Percentiles rank a stretch among this genome's conserved stretches.
Conservation (phyloP, 2,888 invertebrate genomes). For the Noctua comes region DNA sequence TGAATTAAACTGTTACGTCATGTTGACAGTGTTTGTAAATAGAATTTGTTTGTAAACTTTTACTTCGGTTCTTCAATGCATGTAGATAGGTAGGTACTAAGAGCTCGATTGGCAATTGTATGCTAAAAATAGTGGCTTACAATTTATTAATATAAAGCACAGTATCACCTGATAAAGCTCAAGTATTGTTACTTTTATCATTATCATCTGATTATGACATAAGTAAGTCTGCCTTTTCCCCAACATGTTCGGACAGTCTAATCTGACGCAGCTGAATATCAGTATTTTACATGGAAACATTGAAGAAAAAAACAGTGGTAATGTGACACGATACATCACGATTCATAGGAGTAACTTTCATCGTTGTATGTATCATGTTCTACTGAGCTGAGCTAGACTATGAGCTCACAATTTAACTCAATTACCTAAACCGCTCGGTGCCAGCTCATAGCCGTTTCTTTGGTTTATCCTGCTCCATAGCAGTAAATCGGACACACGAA, state of each 20-base stretch:
- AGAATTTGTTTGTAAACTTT: conserved; percentile 23
- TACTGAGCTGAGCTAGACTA: not conserved
- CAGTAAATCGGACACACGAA: conserved; percentile 29
- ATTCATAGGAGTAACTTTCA: not conserved
- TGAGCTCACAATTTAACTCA: conserved; percentile 29
- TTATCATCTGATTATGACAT: not conserved
- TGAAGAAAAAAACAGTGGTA: not conserved
- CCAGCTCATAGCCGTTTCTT: conserved; percentile 19
- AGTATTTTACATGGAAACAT: not conserved
- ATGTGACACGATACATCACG: not conserved
- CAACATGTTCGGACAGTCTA: not conserved
- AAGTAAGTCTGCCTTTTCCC: too few species aligned
- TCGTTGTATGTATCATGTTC: not conserved
- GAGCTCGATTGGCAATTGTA: not conserved
- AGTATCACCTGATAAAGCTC: conserved; percentile 20
- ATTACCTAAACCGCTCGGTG: conserved; percentile 35
- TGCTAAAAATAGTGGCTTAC: not conserved
- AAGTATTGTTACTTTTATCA: not conserved
- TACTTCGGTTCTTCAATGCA: conserved; percentile 2
- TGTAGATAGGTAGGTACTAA: not conserved
- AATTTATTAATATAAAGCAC: not conserved
- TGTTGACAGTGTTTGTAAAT: conserved; percentile 31
- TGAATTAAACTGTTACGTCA: conserved; percentile 44
- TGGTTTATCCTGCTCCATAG: conserved; percentile 27
- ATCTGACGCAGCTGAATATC: not conserved